phyloP scores from a whole-genome alignment of 2,797 vertebrate species.

The Galaxias olidus region DNA sequence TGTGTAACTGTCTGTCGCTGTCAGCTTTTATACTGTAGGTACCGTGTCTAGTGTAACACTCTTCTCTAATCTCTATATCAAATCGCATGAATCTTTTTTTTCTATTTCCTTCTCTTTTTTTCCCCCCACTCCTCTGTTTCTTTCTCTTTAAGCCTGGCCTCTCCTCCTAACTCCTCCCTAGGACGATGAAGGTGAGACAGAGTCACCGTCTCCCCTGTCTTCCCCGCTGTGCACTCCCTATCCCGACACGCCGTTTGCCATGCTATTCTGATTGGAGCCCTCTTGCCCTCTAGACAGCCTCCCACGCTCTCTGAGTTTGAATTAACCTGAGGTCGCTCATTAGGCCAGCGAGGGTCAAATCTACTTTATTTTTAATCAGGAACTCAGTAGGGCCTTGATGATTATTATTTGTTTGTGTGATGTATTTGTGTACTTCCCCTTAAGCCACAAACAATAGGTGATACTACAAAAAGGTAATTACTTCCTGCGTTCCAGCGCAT shows the following conservation, averaged over 20 bases:
- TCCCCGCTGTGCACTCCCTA: neutral
- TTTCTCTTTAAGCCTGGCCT: constrained; percentile 72
- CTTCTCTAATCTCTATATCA: constrained; percentile 27
- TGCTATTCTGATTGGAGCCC: neutral
- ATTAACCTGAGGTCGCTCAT: neutral
- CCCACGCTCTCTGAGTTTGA: neutral
- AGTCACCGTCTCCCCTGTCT: constrained; percentile 39
- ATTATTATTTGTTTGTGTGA: constrained; percentile 45
- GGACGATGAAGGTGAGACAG: constrained; percentile 76
- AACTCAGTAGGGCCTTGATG: constrained; percentile 44
- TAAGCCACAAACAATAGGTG: constrained; percentile 54
- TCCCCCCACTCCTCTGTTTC: constrained; percentile 44
- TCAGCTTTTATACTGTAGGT: no score
- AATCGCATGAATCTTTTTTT: constrained; percentile 57
- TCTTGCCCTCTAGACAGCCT: no score
- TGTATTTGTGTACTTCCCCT: constrained; percentile 39
- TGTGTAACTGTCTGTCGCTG: neutral
- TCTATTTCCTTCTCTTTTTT: constrained; percentile 4
- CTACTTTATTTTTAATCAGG: constrained; percentile 35
- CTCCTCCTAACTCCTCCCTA: constrained; percentile 72
- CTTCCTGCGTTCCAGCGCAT: constrained; percentile 41
- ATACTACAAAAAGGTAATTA: constrained; percentile 61
- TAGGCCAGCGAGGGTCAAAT: neutral
- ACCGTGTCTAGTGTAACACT: constrained; percentile 15
- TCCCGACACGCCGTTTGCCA: neutral